Base-by-base conservation (phyloP, 2,888 invertebrate species). In the Plemyria rubiginata region DNA sequence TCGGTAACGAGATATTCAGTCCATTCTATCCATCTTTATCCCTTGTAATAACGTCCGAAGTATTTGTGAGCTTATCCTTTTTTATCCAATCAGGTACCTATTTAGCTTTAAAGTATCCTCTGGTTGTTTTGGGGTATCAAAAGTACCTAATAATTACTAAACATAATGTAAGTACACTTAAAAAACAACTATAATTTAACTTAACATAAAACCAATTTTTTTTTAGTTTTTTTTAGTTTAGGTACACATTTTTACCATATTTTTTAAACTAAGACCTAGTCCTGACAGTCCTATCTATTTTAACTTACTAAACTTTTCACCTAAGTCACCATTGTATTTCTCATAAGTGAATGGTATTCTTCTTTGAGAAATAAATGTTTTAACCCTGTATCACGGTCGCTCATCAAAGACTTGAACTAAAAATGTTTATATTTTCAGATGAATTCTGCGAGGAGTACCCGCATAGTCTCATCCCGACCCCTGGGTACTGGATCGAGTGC, bases 401-500 rank as follows among this genome's bases (percentile, higher is more conserved):
- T 43, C 15, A 15, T 8, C 15, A 43, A 7, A 48, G 28, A 29
- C 12, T 8, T n/a, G n/a, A n/a, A 1, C 15, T 52, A 16, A 63
- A 22, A 12, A 48, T 36, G 1, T n/a, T 16, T 54, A 54, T 11
- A n/a, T 62, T 81, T 80, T 2, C 94, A 98, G 98, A 98, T 93
- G 98, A 98, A 89, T 97, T 98, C 87, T 98, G 98, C 88, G 96
- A 97, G 82, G 97, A 98, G 84, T 98, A 96, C 88, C 98, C 98
- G 0, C 98, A 98, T 92, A 97, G 95, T 86, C 94, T 98, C 82
- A 96, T 97, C 77, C 97, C 97, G 1, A 98, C 97, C 0, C 97
- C 98, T 0, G 98, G 98, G 60, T 98, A 98, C 91, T 98, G 98
- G 98, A 96, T 98, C 84, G 98, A 98, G 88, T 98, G 98, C 85